Conservation (phyloP, 2,888 invertebrate species). For the Dolichomitus sp. region DNA sequence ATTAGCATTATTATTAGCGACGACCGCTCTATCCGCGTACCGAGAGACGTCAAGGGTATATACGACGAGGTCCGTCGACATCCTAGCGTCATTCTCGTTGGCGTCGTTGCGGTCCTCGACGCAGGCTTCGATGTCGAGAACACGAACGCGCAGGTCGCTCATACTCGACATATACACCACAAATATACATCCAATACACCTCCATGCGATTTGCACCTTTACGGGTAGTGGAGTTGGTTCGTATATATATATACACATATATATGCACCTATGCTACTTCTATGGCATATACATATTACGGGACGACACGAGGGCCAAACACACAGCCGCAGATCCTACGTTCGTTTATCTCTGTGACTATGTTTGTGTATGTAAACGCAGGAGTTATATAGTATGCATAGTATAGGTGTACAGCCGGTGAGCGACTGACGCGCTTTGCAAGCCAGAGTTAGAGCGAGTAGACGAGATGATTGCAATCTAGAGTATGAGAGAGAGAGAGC, state of each 20-base stretch:
- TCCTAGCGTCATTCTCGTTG: conserved; percentile 30
- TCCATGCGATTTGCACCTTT: conserved; percentile 42
- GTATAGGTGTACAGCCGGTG: conserved; percentile 47
- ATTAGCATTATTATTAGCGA: conserved; percentile 83
- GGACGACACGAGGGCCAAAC: conserved; percentile 26
- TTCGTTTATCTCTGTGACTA: conserved; percentile 21
- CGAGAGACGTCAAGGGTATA: conserved; percentile 15
- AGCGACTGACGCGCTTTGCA: conserved; percentile 51
- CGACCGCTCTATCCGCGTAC: conserved; percentile 68
- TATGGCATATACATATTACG: conserved; percentile 15
- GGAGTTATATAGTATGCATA: conserved; percentile 41
- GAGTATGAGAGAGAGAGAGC: conserved; percentile 67
- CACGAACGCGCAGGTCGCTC: conserved; percentile 49
- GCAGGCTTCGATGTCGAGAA: conserved; percentile 46
- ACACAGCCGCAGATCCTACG: conserved; percentile 21
- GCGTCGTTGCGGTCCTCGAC: conserved; percentile 53
- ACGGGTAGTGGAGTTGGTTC: conserved; percentile 17
- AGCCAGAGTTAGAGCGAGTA: conserved; percentile 43
- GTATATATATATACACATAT: conserved; percentile 21
- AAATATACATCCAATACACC: conserved; percentile 11
- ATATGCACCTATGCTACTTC: neutral
- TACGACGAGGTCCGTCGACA: conserved; percentile 5
- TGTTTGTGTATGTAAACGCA: conserved; percentile 38
- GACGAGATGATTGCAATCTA: conserved; percentile 51
- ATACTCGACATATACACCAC: conserved; percentile 16